A percentile compares a stretch with the other conserved stretches of the same genome.
Evolutionary conservation across 2,797 vertebrate genomes (phyloP).

Genomic region (Taeniopygia guttata): DNA sequence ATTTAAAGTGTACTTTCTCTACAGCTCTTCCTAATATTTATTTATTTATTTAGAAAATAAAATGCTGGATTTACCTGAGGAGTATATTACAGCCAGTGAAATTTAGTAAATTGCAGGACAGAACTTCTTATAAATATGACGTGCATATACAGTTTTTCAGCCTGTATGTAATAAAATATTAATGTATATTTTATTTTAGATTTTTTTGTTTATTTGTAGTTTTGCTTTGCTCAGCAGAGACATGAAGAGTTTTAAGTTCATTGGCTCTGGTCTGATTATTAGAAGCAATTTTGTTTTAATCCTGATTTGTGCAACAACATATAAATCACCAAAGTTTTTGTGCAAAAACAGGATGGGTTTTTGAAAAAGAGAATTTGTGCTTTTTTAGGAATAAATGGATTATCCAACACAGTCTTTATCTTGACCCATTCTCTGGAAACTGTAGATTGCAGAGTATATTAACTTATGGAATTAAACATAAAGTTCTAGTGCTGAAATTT

Average conservation of each 20-base stretch:
- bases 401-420: slow-evolving; percentile 20
- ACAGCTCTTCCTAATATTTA: slow-evolving; percentile 15
- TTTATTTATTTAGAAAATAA: slow-evolving; percentile 14
- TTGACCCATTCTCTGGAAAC: neutral
- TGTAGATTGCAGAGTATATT: neutral
- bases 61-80: neutral
- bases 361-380: slow-evolving; percentile 15
- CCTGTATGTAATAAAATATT: neutral
- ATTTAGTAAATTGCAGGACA: neutral
- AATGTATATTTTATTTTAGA: neutral
- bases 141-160: neutral
- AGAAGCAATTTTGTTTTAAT: slow-evolving; percentile 56
- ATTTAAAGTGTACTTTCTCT: slow-evolving; percentile 5
- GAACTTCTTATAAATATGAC: neutral
- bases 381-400: slow-evolving; percentile 39
- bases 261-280: slow-evolving; percentile 14
- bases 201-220: neutral
- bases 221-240: slow-evolving; percentile 22
- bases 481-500: neutral
- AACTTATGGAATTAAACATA: slow-evolving; percentile 5
- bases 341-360: slow-evolving; percentile 33
- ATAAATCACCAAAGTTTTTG: slow-evolving; percentile 50
- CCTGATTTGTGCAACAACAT: slow-evolving; percentile 42
- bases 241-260: slow-evolving; percentile 19
- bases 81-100: neutral